Percentiles rank a stretch among this genome's conserved stretches.
Conservation (phyloP, 2,888 invertebrate genomes). For the Auanema sp. region DNA sequence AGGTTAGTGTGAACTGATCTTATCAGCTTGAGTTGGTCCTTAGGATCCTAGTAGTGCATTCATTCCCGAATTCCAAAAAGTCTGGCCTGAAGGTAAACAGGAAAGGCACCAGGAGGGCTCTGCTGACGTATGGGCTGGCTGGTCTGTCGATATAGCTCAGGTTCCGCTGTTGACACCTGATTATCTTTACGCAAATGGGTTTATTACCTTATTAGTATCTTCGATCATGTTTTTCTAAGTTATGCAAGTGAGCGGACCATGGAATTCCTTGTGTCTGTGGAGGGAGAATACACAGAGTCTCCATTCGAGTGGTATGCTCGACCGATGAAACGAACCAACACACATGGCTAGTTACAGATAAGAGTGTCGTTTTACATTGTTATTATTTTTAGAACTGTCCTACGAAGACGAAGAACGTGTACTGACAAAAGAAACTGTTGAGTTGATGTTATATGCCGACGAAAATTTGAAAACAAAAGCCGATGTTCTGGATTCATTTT, state of each 20-base stretch:
- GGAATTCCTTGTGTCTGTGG: constrained; percentile 26
- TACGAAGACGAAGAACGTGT: constrained; percentile 4
- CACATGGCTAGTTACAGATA: not conserved
- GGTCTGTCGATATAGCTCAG: constrained; percentile 10
- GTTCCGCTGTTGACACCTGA: not conserved
- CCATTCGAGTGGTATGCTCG: constrained; percentile 40
- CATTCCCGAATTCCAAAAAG: constrained; percentile 1
- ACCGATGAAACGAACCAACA: constrained; percentile 20
- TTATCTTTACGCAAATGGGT: constrained; percentile 9
- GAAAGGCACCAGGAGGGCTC: not conserved
- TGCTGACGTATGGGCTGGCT: constrained; percentile 14
- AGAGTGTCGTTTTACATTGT: not conserved
- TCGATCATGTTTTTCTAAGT: too few species aligned
- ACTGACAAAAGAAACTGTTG: constrained; percentile 13
- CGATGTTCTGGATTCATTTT: constrained; percentile 30
- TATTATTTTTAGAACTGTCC: constrained; percentile 7
- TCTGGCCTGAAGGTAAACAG: not conserved
- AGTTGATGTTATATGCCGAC: constrained; percentile 27
- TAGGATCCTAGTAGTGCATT: not conserved
- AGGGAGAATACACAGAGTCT: constrained; percentile 31
- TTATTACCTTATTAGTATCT: too few species aligned
- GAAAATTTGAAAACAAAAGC: constrained; percentile 23
- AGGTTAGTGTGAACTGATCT: not conserved
- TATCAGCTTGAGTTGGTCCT: not conserved
- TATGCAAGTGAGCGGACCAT: not conserved